Percentiles rank a stretch among this genome's conserved stretches.
phyloP scores from a whole-genome alignment of 2,888 invertebrate species.

The Brachypterus glaber region DNA sequence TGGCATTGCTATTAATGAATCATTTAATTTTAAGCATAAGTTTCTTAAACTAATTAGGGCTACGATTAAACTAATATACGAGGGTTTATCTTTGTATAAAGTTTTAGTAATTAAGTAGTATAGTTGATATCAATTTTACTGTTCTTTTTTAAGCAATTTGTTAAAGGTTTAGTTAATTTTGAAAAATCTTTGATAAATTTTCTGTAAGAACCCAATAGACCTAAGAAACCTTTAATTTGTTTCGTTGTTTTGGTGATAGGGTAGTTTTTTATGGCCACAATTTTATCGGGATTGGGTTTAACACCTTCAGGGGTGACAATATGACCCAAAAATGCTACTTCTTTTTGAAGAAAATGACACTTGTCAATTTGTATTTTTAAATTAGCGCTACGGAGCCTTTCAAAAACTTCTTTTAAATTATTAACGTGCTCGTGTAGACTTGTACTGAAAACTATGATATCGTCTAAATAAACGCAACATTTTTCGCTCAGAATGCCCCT shows the following conservation, averaged over 20 bases:
- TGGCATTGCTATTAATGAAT: neutral
- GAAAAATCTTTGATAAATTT: slow-evolving; percentile 14
- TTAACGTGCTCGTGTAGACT: slow-evolving; percentile 16
- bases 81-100: neutral
- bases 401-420: slow-evolving; percentile 14
- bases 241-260: slow-evolving; percentile 18
- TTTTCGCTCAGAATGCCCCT: slow-evolving; percentile 17
- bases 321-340: slow-evolving; percentile 18
- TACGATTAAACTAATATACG: neutral
- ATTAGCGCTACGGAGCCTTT: slow-evolving; percentile 15
- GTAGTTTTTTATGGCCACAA: slow-evolving; percentile 6
- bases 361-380: slow-evolving; percentile 22
- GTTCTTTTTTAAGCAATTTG: slow-evolving; percentile 13
- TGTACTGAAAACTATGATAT: too few species aligned
- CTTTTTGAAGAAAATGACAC: slow-evolving; percentile 18
- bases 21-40: neutral
- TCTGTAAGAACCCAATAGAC: slow-evolving; percentile 19
- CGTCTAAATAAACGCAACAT: slow-evolving; percentile 24
- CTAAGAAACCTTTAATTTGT: slow-evolving; percentile 20
- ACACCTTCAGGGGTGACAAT: slow-evolving; percentile 16
- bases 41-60: neutral
- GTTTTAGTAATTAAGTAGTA: neutral
- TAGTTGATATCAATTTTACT: slow-evolving; percentile 6
- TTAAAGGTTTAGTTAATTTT: slow-evolving; percentile 14
- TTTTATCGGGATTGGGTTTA: slow-evolving; percentile 14